Base-by-base conservation (phyloP, 2,113 vertebrate genomes). In the Atractosteus spatula region DNA sequence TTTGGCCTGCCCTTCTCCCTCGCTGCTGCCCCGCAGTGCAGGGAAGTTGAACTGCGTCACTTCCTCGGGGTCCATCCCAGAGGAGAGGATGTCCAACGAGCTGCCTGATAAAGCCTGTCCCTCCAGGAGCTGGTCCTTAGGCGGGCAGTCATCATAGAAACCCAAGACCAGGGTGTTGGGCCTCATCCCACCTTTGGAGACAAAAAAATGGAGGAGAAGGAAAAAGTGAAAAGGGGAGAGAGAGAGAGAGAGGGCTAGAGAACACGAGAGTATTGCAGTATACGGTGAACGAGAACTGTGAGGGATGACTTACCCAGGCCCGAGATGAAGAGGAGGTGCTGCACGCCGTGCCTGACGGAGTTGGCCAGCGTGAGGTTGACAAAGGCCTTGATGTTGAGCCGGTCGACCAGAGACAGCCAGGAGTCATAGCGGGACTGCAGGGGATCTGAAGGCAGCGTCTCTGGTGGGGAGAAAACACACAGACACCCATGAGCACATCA, bases 281-380 rank as follows among this genome's bases (percentile, higher is more conserved):
- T 7, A n/a, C 7, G 14, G 8, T 7, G 56, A 11, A 42, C 16
- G 69, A 13, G 41, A 7, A n/a, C 57, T 43, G 13, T 62, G 63
- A 55, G 73, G 3, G 56, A 68, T 3, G 41, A 17, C 93, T 89
- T 81, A 97, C 96, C 95, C 1, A 97, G 89, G 72, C 95, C 95
- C 4, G 95, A 95, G 79, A 96, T 96, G 87, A 96, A 96, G 81
- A 97, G 94, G 65, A 97, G 89, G 80, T 97, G 95, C 43, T 95
- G 95, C 41, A 94, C 89, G 0, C 96, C 96, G 0, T 94, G 92
- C 41, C 94, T 87, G 42, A 97, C 91, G 0, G 95, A 94, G 76
- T 93, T 85, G 0, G 95, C 91, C 16, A 97, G 81, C 0, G 95
- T 97, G 78, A 97, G 85, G 85, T 95, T 96, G 77, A 96, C 89